phyloP scores from a whole-genome alignment of 2,888 invertebrate genomes.

The Zeuzera pyrina region DNA sequence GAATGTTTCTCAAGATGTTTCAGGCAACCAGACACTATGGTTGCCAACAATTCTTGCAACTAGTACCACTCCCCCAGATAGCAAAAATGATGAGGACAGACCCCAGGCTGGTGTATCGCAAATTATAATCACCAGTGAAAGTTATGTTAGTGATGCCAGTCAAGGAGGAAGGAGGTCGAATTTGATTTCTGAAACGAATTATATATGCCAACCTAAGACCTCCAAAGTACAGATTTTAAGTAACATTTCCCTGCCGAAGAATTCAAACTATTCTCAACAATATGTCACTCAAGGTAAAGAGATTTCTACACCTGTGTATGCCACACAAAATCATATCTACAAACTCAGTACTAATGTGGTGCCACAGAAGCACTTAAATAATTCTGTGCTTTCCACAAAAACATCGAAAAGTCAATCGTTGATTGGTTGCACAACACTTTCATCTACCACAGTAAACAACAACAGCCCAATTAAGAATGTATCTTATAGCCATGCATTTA shows the following conservation, averaged over 20 bases:
- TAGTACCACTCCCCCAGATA: constrained; percentile 40
- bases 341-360: constrained; percentile 53
- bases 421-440: constrained; percentile 49
- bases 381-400: constrained; percentile 56
- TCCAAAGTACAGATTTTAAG: constrained; percentile 68
- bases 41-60: constrained; percentile 60
- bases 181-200: constrained; percentile 55
- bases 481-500: constrained; percentile 54
- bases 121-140: constrained; percentile 63
- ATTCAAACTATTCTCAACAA: constrained; percentile 49
- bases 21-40: constrained; percentile 60
- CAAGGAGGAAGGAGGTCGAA: constrained; percentile 46
- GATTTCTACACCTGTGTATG: constrained; percentile 47
- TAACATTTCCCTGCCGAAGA: constrained; percentile 63
- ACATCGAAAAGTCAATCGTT: constrained; percentile 54
- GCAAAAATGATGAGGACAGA: constrained; percentile 50
- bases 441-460: constrained; percentile 48
- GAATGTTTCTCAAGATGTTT: constrained; percentile 60
- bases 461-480: constrained; percentile 59
- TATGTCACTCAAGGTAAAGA: constrained; percentile 53
- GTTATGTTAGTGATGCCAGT: constrained; percentile 49
- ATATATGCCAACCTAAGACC: constrained; percentile 46
- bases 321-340: constrained; percentile 58
- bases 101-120: constrained; percentile 54
- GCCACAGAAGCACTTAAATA: constrained; percentile 49